These are phyloP conservation scores for Diaperis boleti DNA, from an alignment of 2,888 invertebrate species.

Conservation along the genomic window DNA sequence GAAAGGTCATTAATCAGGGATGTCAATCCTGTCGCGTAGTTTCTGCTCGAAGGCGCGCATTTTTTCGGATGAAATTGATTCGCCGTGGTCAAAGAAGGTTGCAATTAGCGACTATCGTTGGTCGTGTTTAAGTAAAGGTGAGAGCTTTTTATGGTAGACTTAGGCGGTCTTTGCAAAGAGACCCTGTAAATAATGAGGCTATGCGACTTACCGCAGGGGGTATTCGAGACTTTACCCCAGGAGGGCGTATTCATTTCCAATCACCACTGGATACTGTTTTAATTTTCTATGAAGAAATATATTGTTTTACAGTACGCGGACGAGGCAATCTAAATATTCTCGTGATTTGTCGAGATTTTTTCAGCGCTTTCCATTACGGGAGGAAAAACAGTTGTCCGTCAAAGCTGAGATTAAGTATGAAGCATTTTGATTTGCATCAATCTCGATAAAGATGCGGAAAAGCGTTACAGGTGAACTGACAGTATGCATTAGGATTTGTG, in stretches of 20 bases:
- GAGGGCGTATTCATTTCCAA: constrained; percentile 66
- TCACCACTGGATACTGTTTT: constrained; percentile 67
- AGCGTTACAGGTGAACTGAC: constrained; percentile 43
- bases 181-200: constrained; percentile 64
- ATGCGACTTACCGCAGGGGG: constrained; percentile 65
- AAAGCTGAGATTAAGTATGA: constrained; percentile 37
- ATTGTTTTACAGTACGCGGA: constrained; percentile 63
- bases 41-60: neutral
- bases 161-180: constrained; percentile 61
- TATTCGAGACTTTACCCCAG: constrained; percentile 61
- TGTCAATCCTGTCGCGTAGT: neutral
- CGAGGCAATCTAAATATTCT: constrained; percentile 47
- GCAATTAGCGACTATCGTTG: constrained; percentile 34
- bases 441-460: constrained; percentile 35
- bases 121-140: constrained; percentile 35
- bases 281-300: constrained; percentile 65
- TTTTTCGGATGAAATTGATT: neutral
- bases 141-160: constrained; percentile 32
- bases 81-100: constrained; percentile 1
- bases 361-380: constrained; percentile 7
- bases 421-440: constrained; percentile 44
- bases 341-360: constrained; percentile 2
- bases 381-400: constrained; percentile 34
- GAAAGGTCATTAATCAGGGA: neutral
- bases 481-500: constrained; percentile 44